Base-by-base conservation (phyloP, 2,888 invertebrate species). In the Marasmarcha lunaedactyla region DNA sequence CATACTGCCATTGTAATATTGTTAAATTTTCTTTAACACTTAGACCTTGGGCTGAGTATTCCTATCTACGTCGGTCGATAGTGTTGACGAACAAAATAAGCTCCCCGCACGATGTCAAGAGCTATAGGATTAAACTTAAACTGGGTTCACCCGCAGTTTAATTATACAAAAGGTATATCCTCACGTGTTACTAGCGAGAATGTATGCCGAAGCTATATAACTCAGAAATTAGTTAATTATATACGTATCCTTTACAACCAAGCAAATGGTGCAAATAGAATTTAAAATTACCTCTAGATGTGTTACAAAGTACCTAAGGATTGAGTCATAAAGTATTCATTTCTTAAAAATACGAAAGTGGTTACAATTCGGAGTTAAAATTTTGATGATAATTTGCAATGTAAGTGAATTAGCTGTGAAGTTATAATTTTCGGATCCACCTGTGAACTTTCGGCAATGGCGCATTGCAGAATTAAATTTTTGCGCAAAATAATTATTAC, bases 121-220 rank as follows among this genome's bases (percentile, higher is more conserved):
- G 81, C 77, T 78, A 77, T 73, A 77, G 77, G 79, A 83, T 81
- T 81, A 78, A 79, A 81, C 79, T 79, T 74, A 74, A 77, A 81
- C 77, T 12, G 69, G 74, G 73, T 77, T 77, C 71, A 69, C 70
- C 77, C 71, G 64, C 71, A 76, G 71, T 77, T 79, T 77, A 81
- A 79, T 81, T 79, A 79, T 77, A 78, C 78, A 77, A 77, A 79
- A 78, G 71, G 77, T 74, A 73, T 60, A 56, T 69, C 67, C 63
- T 63, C 61, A 54, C 61, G 61, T 62, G 68, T 52, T 52, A 54
- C 66, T 68, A 66, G 62, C 57, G 63, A 65, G 67, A 71, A 68
- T 68, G 66, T 64, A 20, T 57, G 54, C 61, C 59, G 67, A 54
- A 58, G 50, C 66, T 63, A 62, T 63, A 61, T 64, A 67, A 69